These are phyloP conservation scores for Platalea minor DNA, from an alignment of 2,797 vertebrate species.

Conservation along the genomic window DNA sequence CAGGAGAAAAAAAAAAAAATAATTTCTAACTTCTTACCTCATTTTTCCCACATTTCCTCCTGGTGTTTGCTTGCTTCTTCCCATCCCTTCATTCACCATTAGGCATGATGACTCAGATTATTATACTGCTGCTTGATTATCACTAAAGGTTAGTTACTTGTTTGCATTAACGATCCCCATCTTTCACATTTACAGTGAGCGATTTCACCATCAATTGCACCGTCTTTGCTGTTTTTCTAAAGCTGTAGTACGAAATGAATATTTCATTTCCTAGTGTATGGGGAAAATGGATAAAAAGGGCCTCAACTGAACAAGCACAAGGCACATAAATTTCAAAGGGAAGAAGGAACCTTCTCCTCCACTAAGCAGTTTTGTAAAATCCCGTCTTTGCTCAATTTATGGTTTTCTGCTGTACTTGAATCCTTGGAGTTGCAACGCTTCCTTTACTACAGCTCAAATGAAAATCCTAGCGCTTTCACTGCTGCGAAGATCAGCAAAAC, in stretches of 20 bases:
- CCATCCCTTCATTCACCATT: neutral
- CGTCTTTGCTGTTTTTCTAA: neutral
- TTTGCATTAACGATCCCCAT: neutral
- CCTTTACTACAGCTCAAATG: neutral
- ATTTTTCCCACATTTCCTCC: neutral
- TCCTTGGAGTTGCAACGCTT: neutral
- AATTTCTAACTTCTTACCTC: neutral
- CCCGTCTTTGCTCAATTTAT: neutral
- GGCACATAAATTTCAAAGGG: neutral
- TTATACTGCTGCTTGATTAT: neutral
- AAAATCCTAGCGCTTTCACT: rapidly evolving
- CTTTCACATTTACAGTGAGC: neutral
- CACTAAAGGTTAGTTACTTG: neutral
- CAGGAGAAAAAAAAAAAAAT: neutral
- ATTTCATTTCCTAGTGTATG: too few relatives aligned
- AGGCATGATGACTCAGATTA: neutral
- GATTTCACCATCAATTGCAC: neutral
- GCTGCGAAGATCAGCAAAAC: neutral
- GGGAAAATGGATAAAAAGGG: neutral
- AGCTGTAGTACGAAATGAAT: neutral
- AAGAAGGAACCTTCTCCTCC: neutral
- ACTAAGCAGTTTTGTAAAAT: neutral
- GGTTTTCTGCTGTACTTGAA: neutral
- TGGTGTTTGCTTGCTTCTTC: neutral
- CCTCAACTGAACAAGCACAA: neutral